phyloP scores from a whole-genome alignment of 2,113 vertebrate genomes.

The Hippopotamus amphibius region DNA sequence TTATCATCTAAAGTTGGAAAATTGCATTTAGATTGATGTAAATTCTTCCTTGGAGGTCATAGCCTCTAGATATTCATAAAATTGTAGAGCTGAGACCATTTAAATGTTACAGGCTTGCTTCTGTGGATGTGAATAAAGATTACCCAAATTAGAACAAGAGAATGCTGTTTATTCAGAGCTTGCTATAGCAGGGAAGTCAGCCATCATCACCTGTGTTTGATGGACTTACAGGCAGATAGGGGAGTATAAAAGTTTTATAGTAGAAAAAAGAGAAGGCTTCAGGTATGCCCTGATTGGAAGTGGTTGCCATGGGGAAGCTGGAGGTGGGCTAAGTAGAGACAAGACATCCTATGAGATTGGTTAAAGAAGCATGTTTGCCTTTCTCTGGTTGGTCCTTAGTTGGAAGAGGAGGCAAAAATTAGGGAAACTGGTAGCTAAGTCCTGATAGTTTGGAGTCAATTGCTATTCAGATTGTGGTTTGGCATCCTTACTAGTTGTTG shows the following conservation, averaged over 20 bases:
- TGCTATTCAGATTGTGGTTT: background rate
- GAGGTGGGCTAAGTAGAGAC: background rate
- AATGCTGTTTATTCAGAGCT: background rate
- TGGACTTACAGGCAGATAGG: background rate
- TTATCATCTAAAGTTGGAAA: slow-evolving; percentile 34
- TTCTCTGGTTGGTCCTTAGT: background rate
- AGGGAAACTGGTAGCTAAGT: background rate
- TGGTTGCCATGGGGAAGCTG: background rate
- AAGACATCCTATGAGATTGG: background rate
- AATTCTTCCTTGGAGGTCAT: background rate
- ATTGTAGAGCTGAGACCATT: background rate
- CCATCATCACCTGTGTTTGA: background rate
- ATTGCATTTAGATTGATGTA: background rate
- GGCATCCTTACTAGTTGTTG: background rate
- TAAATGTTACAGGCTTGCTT: background rate
- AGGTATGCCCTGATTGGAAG: background rate
- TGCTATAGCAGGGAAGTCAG: background rate
- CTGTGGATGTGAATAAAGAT: background rate
- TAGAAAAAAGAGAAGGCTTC: background rate
- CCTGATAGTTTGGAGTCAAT: background rate
- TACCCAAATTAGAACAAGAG: background rate
- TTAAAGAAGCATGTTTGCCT: background rate
- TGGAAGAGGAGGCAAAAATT: background rate
- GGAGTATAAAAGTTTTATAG: background rate
- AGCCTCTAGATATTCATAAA: background rate